Percentiles rank a stretch among this genome's conserved stretches.
These are phyloP conservation scores for Drosophila pruinosa DNA, from an alignment of 1,140 invertebrate species.

Conservation along the genomic window DNA sequence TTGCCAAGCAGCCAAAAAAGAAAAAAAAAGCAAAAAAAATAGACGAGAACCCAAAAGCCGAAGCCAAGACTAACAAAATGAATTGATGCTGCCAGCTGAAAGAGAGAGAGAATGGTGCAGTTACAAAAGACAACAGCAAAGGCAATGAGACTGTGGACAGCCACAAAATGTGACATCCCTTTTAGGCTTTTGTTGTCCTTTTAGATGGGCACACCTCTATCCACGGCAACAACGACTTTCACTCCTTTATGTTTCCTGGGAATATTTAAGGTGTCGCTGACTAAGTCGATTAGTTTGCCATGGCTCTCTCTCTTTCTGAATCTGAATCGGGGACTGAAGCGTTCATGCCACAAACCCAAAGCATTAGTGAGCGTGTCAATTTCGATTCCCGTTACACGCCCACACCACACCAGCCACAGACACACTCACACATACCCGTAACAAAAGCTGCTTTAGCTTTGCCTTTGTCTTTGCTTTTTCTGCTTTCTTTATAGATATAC, in stretches of 20 bases:
- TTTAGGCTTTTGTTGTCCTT: constrained; percentile 37
- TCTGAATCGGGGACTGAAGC: constrained; percentile 15
- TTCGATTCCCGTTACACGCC: constrained; percentile 47
- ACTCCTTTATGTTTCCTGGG: constrained; percentile 31
- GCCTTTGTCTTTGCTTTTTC: constrained; percentile 26
- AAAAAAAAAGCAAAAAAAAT: neutral
- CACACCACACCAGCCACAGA: constrained; percentile 21
- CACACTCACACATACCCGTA: neutral
- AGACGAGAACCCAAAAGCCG: neutral
- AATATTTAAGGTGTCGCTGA: constrained; percentile 73
- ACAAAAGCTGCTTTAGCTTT: constrained; percentile 1
- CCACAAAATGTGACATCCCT: constrained; percentile 51
- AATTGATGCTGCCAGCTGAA: constrained; percentile 9
- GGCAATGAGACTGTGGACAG: constrained; percentile 4
- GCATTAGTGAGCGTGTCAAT: constrained; percentile 58
- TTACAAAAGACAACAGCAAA: constrained; percentile 2
- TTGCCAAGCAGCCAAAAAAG: neutral
- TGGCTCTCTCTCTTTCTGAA: constrained; percentile 34
- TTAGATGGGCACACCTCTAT: constrained; percentile 5
- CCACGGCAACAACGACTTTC: neutral
- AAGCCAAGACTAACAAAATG: neutral
- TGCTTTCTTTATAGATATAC: constrained; percentile 11
- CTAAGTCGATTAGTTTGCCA: constrained; percentile 69
- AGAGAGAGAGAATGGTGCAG: neutral
- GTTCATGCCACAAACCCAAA: constrained; percentile 45